A percentile compares a stretch with the other conserved stretches of the same genome.
Evolutionary conservation across 2,888 invertebrate genomes (phyloP).

Genomic region (Caenorhabditis auriculariae): DNA sequence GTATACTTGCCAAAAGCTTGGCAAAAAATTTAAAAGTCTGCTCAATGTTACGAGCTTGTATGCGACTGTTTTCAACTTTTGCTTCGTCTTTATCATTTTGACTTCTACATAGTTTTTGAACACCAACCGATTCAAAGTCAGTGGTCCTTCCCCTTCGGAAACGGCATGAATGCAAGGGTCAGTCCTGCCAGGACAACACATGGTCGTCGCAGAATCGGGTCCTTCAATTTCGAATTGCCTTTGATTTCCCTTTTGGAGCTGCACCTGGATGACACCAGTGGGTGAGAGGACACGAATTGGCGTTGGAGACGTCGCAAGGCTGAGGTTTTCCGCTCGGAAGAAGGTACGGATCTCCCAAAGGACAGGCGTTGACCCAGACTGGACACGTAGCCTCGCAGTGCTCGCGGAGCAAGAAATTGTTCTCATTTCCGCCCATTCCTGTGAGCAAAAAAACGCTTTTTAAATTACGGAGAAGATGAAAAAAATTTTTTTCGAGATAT

Average conservation of each 20-base stretch:
- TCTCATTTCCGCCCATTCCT: constrained; percentile 58
- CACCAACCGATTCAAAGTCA: constrained; percentile 8
- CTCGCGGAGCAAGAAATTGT: constrained; percentile 55
- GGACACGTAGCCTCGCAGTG: constrained; percentile 57
- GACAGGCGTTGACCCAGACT: constrained; percentile 55
- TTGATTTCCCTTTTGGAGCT: not conserved
- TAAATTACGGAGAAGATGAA: too few relatives aligned
- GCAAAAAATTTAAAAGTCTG: too few relatives aligned
- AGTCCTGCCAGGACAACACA: constrained; percentile 53
- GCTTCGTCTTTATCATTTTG: not conserved
- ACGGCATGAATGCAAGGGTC: constrained; percentile 46
- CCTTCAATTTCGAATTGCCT: constrained; percentile 15
- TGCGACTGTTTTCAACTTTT: too few relatives aligned
- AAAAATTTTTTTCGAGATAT: too few relatives aligned
- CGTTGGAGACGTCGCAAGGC: constrained; percentile 24
- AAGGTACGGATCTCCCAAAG: constrained; percentile 50
- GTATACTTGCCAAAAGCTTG: too few relatives aligned
- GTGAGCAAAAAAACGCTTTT: not conserved
- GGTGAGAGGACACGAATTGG: constrained; percentile 45
- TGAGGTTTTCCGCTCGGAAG: constrained; percentile 35
- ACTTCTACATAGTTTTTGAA: not conserved
- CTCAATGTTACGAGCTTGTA: too few relatives aligned
- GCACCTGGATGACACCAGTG: constrained; percentile 53
- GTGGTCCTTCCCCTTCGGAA: constrained; percentile 48
- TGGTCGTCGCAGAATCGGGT: constrained; percentile 38